A percentile compares a stretch with the other conserved stretches of the same genome.
Evolutionary conservation across 2,888 invertebrate genomes (phyloP).

Genomic region (Tenthredo distinguenda): DNA sequence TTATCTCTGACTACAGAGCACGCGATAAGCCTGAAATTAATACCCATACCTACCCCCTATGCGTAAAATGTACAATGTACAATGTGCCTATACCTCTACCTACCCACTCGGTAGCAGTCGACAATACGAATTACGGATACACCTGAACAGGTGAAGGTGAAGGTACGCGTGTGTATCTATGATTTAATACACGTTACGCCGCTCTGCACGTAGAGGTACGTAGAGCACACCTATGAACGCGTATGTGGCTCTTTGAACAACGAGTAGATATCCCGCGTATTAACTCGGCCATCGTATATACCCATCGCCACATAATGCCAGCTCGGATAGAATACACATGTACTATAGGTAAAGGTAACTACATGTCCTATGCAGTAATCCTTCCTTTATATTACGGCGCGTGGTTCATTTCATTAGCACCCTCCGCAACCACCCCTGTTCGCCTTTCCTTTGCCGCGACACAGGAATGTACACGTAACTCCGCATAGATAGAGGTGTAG

Average conservation of each 20-base stretch:
- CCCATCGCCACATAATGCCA: slow-evolving; percentile 24
- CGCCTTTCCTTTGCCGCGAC: background rate
- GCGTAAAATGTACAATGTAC: slow-evolving; percentile 1
- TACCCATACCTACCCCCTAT: background rate
- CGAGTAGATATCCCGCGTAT: background rate
- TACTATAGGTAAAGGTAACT: background rate
- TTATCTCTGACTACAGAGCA: slow-evolving; percentile 35
- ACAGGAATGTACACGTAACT: background rate
- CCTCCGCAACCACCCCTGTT: background rate
- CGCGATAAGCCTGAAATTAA: slow-evolving; percentile 42
- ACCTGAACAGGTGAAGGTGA: background rate
- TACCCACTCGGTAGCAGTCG: background rate
- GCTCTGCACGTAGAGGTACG: background rate
- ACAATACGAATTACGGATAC: background rate
- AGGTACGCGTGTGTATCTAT: background rate
- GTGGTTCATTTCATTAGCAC: slow-evolving; percentile 76
- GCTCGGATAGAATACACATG: background rate
- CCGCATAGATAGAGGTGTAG: background rate
- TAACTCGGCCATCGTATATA: background rate
- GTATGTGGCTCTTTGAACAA: background rate
- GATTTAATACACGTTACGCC: background rate
- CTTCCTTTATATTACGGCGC: slow-evolving; percentile 67
- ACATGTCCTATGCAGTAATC: slow-evolving; percentile 63
- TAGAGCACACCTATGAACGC: background rate
- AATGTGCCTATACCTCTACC: background rate